phyloP scores from a whole-genome alignment of 2,797 vertebrate species.

The Rachycentron canadum region DNA sequence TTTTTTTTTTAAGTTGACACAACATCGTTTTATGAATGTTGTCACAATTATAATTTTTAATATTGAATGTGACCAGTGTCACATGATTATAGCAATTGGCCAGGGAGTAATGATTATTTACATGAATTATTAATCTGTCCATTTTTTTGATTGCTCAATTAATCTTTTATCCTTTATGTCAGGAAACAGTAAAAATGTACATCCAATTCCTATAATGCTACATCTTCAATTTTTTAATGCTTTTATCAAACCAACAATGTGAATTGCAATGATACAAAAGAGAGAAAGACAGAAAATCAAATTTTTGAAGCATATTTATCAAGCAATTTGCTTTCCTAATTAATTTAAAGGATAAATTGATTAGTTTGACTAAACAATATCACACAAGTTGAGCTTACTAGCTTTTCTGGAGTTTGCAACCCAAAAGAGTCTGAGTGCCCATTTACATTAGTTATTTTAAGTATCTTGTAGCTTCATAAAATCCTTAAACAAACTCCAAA shows the following conservation, averaged over 20 bases:
- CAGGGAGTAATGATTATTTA: slow-evolving; percentile 9
- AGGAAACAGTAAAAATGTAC: neutral
- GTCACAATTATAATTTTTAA: neutral
- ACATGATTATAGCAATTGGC: neutral
- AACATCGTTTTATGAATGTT: neutral
- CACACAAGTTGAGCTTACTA: neutral
- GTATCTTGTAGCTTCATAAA: neutral
- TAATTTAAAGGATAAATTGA: neutral
- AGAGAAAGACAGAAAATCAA: neutral
- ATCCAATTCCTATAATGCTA: neutral
- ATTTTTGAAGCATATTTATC: neutral
- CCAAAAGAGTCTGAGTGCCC: neutral
- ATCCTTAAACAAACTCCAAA: neutral
- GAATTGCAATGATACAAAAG: neutral
- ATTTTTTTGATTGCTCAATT: slow-evolving; percentile 27
- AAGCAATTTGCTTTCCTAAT: neutral
- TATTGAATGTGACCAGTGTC: slow-evolving; percentile 26
- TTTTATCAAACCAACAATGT: neutral
- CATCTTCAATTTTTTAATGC: neutral
- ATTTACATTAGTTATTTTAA: neutral
- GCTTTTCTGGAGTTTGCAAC: neutral
- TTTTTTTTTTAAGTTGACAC: neutral
- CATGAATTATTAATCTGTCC: slow-evolving; percentile 32
- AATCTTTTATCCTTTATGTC: slow-evolving; percentile 18
- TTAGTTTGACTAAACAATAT: neutral